Percentiles rank a stretch among this genome's conserved stretches.
phyloP scores from a whole-genome alignment of 2,113 vertebrate species.

The Pseudopodoces humilis region DNA sequence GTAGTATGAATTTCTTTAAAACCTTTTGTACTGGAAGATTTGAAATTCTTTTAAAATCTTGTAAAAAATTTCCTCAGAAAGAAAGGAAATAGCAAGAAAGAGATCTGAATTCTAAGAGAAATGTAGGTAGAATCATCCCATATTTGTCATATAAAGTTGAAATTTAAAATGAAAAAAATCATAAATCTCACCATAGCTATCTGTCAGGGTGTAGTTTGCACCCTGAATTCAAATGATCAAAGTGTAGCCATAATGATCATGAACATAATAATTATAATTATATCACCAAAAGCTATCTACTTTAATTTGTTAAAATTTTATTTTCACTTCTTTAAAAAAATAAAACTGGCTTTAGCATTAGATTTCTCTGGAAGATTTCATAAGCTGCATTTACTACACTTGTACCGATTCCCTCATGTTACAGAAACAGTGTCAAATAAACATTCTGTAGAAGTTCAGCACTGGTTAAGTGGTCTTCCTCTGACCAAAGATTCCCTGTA shows the following conservation, averaged over 20 bases:
- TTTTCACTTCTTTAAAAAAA: background rate
- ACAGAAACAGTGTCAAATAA: background rate
- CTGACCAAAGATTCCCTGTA: background rate
- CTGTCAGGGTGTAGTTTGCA: background rate
- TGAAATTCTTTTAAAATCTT: background rate
- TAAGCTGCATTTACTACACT: background rate
- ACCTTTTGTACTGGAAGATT: background rate
- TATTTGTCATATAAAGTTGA: background rate
- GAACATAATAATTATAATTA: background rate
- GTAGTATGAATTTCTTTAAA: background rate
- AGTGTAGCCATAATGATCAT: background rate
- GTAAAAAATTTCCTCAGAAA: background rate
- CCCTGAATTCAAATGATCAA: background rate
- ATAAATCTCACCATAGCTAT: background rate
- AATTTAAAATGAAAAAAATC: background rate
- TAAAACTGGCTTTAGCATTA: background rate
- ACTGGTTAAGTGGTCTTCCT: background rate
- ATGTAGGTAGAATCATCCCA: background rate
- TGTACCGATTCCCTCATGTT: fast-evolving
- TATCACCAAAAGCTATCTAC: background rate
- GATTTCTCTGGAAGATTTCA: background rate
- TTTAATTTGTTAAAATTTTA: background rate
- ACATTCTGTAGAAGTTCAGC: background rate
- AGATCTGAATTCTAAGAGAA: background rate
- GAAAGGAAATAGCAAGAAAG: background rate